Base-by-base conservation (phyloP, 2,888 invertebrate species). In the Andrena praecox region DNA sequence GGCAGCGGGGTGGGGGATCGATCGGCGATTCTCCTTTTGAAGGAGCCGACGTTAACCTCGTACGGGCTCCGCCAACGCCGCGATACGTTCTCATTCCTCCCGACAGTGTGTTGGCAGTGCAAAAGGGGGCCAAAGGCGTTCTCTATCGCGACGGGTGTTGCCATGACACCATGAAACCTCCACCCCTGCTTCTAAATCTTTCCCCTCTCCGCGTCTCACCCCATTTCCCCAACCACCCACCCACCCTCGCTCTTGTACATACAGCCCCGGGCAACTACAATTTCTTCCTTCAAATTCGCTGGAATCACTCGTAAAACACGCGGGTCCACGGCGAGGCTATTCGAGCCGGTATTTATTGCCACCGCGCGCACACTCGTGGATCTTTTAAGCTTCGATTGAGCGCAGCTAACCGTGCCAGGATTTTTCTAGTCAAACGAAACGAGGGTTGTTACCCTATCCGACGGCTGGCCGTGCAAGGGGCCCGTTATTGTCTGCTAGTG, bases 81-180 rank as follows among this genome's bases (percentile, higher is more conserved):
- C 76, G 75, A 74, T 70, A 80, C 81, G 79, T 81, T 77, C 83
- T 81, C 72, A 60, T 85, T 82, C 80, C 66, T 56, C 56, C n/a
- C 79, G 67, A 29, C 78, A 48, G 82, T 68, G 69, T 75, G 82
- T 82, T 80, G 80, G 76, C 84, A 79, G 71, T 82, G 89, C 80
- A 81, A 86, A 89, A 85, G 85, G 87, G 88, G 86, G 88, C 84
- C 85, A 85, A 90, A 90, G 89, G 88, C 87, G 89, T 84, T 89
- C 86, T 87, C 89, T 87, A 90, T 86, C 86, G 85, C 88, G 87
- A 87, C 88, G 93, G 93, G 93, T 93, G 93, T 93, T 93, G 93
- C 93, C 93, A 93, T 93, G 93, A 93, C 93, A 92, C 93, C 93
- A 91, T 90, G 90, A 86, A 91, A 91, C 90, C 91, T 89, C 80